Percentiles rank a stretch among this genome's conserved stretches.
Evolutionary conservation across 2,888 invertebrate genomes (phyloP).

Genomic region (Agrotis segetum): DNA sequence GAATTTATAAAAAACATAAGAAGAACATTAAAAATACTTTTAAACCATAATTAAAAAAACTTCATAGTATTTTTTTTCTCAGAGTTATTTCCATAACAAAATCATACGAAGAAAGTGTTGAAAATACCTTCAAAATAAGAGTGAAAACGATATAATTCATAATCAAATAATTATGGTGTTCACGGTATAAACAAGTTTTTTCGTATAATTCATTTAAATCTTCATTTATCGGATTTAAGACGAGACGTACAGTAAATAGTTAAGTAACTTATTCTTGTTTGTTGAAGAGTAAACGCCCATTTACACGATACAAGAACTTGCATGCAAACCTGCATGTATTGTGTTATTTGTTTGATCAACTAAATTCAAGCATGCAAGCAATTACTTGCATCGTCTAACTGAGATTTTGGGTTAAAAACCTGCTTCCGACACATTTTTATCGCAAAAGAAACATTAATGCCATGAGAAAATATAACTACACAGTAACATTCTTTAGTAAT

Average conservation of each 20-base stretch:
- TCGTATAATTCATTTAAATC: slow-evolving; percentile 10
- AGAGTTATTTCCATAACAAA: too few species aligned
- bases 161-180: slow-evolving; percentile 5
- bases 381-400: background rate
- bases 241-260: slow-evolving; percentile 7
- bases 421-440: background rate
- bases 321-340: too few species aligned
- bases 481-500: slow-evolving; percentile 21
- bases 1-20: too few species aligned
- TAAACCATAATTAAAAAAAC: too few species aligned
- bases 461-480: slow-evolving; percentile 8
- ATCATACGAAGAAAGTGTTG: slow-evolving; percentile 29
- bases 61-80: too few species aligned
- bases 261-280: too few species aligned
- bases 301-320: too few species aligned
- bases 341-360: too few species aligned
- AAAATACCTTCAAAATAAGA: slow-evolving; percentile 24
- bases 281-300: too few species aligned
- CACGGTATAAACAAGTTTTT: slow-evolving; percentile 41
- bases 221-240: slow-evolving; percentile 10
- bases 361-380: too few species aligned
- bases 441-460: background rate
- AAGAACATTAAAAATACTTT: too few species aligned
- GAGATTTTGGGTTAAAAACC: too few species aligned
- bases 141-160: slow-evolving; percentile 21